Base-by-base conservation (phyloP, 2,888 invertebrate species). In the Caenorhabditis parvicauda region DNA sequence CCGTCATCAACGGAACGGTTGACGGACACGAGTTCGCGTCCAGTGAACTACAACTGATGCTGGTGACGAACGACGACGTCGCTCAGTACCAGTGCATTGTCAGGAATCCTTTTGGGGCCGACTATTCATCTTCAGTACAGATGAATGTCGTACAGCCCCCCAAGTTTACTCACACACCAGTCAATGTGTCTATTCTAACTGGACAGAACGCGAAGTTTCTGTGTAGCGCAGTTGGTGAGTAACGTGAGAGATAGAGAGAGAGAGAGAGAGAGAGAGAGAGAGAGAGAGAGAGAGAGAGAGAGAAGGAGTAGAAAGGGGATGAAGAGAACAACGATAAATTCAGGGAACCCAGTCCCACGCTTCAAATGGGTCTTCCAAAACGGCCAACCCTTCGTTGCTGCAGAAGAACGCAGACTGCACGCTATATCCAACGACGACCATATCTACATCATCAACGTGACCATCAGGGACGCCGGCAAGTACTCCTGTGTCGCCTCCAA, bases 281-380 rank as follows among this genome's bases (percentile, higher is more conserved):
- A 45, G 25, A 22, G 1, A 21, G 27, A 25, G 14, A 45, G 45
- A 1, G 27, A 45, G 12, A 14, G 35, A 12, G 12, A 12, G 12
- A 35, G 35, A 12, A 12, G 35, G 35, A 14, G 35, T 14, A 12
- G 35, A 19, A 19, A 42, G 12, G 42, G 14, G 14, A 12, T 12
- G 19, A 19, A 19, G 19, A 12, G 9, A 9, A n/a, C 17, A 45
- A 7, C 14, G 14, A 17, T n/a, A 22, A 24, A 21, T 35, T 7
- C 25, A 59, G 64, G 66, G 2, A 45, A 57, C 7, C 72, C 72
- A 0, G 29, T 56, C 14, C 70, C 72, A 0, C 49, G 56, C 28
- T 48, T 73, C 19, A 58, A 60, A 37, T 73, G 72, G 72, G 59
- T 67, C 14, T 70, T 70, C 37, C 70, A 63, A 48, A 57, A 64